These are phyloP conservation scores for Acipenser transmontanus DNA, from an alignment of 2,797 vertebrate genomes.

Conservation along the genomic window DNA sequence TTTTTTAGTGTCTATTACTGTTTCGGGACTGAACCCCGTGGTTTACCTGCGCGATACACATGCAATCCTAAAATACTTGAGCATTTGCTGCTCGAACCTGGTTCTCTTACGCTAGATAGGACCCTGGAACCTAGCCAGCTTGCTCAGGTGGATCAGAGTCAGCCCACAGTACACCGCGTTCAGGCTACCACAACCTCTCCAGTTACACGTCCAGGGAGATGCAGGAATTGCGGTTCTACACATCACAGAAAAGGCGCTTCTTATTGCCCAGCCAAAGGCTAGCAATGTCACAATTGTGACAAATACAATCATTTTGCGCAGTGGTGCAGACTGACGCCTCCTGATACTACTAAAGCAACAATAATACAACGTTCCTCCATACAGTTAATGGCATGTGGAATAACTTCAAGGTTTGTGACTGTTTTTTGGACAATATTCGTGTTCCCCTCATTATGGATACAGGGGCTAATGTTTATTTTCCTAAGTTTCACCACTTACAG, in stretches of 20 bases:
- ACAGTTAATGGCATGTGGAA: not conserved
- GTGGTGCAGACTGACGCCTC: slow-evolving; percentile 2
- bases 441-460: slow-evolving; percentile 4
- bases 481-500: slow-evolving; percentile 9
- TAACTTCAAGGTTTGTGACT: slow-evolving; percentile 9
- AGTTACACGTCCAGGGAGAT: not conserved
- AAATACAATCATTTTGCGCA: slow-evolving; percentile 9
- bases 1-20: too few species aligned
- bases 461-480: not conserved
- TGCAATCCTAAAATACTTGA: slow-evolving; percentile 1
- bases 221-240: slow-evolving; percentile 7
- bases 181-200: not conserved
- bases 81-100: not conserved
- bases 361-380: not conserved
- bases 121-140: not conserved
- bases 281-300: not conserved
- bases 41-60: too few species aligned
- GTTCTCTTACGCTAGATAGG: not conserved
- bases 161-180: too few species aligned
- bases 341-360: not conserved
- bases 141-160: not conserved
- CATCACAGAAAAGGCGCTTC: slow-evolving; percentile 4
- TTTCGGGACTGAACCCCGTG: too few species aligned
- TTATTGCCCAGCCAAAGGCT: not conserved
- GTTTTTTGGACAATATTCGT: slow-evolving; percentile 3